Evolutionary conservation across 2,888 invertebrate species (phyloP).

Genomic region (Tholera decimalis): DNA sequence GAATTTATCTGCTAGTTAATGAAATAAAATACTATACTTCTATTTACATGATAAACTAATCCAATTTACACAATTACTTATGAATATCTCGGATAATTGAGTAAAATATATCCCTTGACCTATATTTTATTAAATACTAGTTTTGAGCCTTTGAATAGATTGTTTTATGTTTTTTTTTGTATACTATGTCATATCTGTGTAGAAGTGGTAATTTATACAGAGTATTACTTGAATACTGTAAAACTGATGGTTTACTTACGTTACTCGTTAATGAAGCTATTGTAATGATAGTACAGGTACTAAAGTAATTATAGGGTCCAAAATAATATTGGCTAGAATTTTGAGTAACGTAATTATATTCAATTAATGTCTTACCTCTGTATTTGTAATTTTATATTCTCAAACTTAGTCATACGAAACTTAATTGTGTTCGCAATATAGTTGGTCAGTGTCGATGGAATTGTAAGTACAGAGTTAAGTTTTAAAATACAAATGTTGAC

Average conservation of each 20-base stretch:
- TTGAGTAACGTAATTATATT: slow-evolving; percentile 75
- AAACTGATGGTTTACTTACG: slow-evolving; percentile 53
- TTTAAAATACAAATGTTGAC: slow-evolving; percentile 44
- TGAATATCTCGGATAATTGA: slow-evolving; percentile 43
- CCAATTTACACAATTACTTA: slow-evolving; percentile 50
- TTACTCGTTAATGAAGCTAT: slow-evolving; percentile 68
- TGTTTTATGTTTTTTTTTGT: slow-evolving; percentile 17
- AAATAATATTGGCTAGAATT: slow-evolving; percentile 77
- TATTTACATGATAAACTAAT: slow-evolving; percentile 45
- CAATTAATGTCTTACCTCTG: slow-evolving; percentile 55
- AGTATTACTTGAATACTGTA: slow-evolving; percentile 46
- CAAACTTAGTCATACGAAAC: slow-evolving; percentile 18
- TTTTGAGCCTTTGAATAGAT: slow-evolving; percentile 19
- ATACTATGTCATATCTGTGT: slow-evolving; percentile 60
- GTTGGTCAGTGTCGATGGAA: slow-evolving; percentile 30
- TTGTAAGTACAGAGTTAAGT: slow-evolving; percentile 65
- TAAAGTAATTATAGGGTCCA: slow-evolving; percentile 84
- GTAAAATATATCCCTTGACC: slow-evolving; percentile 24
- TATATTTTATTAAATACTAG: slow-evolving; percentile 16
- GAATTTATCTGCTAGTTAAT: slow-evolving; percentile 52
- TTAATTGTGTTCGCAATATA: slow-evolving; percentile 9
- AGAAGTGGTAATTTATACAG: slow-evolving; percentile 48
- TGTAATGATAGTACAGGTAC: slow-evolving; percentile 78
- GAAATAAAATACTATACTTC: slow-evolving; percentile 33
- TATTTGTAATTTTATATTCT: slow-evolving; percentile 60